phyloP scores from a whole-genome alignment of 1,140 invertebrate species.

The Drosophila prosaltans region DNA sequence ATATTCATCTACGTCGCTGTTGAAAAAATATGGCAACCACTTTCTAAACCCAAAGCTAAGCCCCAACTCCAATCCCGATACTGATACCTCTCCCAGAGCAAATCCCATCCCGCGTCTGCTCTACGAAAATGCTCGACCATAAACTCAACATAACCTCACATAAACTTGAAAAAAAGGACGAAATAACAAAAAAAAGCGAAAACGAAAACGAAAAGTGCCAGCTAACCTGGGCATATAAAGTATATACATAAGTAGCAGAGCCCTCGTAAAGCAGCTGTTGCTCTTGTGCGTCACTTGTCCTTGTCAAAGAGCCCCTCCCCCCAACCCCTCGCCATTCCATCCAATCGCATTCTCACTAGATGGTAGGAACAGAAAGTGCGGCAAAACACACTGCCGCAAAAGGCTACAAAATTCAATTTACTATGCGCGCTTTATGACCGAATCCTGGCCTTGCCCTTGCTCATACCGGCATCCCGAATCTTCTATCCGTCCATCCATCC shows the following conservation, averaged over 20 bases:
- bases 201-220: slow-evolving; percentile 38
- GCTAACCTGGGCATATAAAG: slow-evolving; percentile 39
- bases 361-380: not conserved
- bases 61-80: not conserved
- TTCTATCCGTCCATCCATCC: not conserved
- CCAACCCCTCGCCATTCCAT: no score
- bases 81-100: not conserved
- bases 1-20: not conserved
- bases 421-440: slow-evolving; percentile 78
- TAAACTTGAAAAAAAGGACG: slow-evolving; percentile 35
- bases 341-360: not conserved
- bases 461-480: slow-evolving; percentile 1
- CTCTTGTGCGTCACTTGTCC: slow-evolving; percentile 52
- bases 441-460: slow-evolving; percentile 41
- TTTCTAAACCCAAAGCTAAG: slow-evolving; percentile 1
- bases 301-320: slow-evolving; percentile 26
- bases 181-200: no score
- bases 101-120: not conserved
- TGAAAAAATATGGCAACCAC: slow-evolving; percentile 4
- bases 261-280: slow-evolving; percentile 58
- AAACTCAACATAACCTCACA: slow-evolving; percentile 56
- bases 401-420: slow-evolving; percentile 81
- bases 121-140: slow-evolving; percentile 43
- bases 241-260: slow-evolving; percentile 28
- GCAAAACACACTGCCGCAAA: slow-evolving; percentile 54